Conservation (phyloP, 2,113 vertebrate genomes). For the Lepus timidus region DNA sequence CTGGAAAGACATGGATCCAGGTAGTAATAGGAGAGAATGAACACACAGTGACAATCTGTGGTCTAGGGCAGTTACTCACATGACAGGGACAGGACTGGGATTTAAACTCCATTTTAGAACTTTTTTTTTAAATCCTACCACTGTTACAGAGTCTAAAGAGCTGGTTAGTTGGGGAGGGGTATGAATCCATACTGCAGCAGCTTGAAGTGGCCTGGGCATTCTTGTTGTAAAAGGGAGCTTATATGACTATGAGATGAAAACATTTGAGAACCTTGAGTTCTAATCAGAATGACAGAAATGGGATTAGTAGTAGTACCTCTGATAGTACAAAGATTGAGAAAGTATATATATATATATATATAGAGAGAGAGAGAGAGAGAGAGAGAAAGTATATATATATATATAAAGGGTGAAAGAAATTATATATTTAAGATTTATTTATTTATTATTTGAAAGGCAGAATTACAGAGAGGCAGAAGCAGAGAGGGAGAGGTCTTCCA, state of each 20-base stretch:
- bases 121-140: background rate
- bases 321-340: conserved; percentile 10
- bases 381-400: too few species aligned
- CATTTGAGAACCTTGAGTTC: conserved; percentile 16
- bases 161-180: background rate
- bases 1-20: background rate
- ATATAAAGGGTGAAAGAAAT: too few species aligned
- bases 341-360: background rate
- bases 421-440: too few species aligned
- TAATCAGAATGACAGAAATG: conserved; percentile 9
- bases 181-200: background rate
- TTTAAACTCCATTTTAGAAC: background rate
- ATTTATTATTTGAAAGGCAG: too few species aligned
- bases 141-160: conserved; percentile 21
- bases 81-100: background rate
- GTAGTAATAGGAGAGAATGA: conserved; percentile 18
- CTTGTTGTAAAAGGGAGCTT: background rate
- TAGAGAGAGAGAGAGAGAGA: background rate
- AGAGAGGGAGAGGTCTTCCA: too few species aligned
- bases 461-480: too few species aligned
- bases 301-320: background rate
- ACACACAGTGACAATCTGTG: background rate
- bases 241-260: background rate
- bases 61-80: conserved; percentile 6
- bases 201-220: background rate